Evolutionary conservation across 2,113 vertebrate genomes (phyloP).

Genomic region (Seriola quinqueradiata): DNA sequence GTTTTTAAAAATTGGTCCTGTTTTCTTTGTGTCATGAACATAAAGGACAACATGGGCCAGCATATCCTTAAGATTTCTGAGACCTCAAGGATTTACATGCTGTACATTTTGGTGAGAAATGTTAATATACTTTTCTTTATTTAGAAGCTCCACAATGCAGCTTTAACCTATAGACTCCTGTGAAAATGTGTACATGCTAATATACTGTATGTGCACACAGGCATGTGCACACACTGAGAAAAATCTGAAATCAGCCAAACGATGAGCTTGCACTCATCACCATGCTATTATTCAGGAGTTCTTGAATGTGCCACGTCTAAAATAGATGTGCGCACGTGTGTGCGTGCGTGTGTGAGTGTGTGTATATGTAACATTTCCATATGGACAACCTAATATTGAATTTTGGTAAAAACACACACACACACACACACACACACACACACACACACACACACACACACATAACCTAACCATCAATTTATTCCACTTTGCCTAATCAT

Average conservation of each 20-base stretch:
- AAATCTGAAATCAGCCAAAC: conserved; percentile 61
- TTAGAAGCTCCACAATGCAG: not conserved
- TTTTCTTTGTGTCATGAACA: too few species aligned
- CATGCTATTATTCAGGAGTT: not conserved
- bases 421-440: not conserved
- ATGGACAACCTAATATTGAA: conserved; percentile 52
- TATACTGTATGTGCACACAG: not conserved
- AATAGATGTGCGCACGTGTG: not conserved
- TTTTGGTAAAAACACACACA: conserved; percentile 11
- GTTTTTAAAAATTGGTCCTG: too few species aligned
- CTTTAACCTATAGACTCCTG: not conserved
- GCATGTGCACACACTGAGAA: not conserved
- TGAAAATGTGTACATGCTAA: not conserved
- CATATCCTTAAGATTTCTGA: not conserved
- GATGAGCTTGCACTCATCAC: conserved; percentile 21
- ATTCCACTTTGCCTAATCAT: conserved; percentile 80
- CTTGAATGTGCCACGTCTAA: conserved; percentile 10
- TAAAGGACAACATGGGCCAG: not conserved
- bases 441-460: not conserved
- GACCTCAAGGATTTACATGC: not conserved
- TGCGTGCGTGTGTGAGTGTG: not conserved
- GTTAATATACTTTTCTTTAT: not conserved
- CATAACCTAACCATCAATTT: conserved; percentile 68
- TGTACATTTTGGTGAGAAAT: not conserved
- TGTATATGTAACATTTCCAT: conserved; percentile 29